Conservation (phyloP, 2,113 vertebrate genomes). For the Psilopsiagon aurifrons region DNA sequence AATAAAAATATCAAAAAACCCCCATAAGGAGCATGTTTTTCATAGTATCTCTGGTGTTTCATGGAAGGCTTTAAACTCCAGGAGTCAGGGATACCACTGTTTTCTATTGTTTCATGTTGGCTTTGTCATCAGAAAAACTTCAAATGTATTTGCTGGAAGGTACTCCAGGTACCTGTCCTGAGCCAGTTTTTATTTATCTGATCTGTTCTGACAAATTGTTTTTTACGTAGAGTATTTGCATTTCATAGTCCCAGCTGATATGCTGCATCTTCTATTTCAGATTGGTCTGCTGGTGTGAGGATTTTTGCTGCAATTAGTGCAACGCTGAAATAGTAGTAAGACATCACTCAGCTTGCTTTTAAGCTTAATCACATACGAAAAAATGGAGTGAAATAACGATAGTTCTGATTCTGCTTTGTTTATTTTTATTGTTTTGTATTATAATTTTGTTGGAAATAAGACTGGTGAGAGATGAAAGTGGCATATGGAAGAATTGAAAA, state of each 20-base stretch:
- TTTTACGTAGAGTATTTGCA: neutral
- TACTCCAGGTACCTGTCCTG: neutral
- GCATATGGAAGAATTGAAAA: neutral
- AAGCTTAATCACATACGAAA: neutral
- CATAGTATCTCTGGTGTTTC: neutral
- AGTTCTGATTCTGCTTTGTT: neutral
- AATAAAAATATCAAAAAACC: rapidly evolving
- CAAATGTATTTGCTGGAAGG: neutral
- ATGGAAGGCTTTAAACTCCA: neutral
- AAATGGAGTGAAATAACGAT: neutral
- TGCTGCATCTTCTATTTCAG: rapidly evolving
- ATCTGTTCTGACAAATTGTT: neutral
- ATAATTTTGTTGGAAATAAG: neutral
- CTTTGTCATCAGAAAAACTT: neutral
- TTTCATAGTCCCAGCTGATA: neutral
- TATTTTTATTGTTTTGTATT: neutral
- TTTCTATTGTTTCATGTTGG: neutral
- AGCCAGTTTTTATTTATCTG: neutral
- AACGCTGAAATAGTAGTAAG: neutral
- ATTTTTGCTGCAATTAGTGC: neutral
- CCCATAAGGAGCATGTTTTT: neutral
- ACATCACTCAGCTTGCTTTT: neutral
- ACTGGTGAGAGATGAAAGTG: neutral
- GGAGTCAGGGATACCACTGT: neutral
- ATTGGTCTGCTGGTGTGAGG: neutral